phyloP scores from a whole-genome alignment of 2,797 vertebrate species.

The Pseudotriccus pelzelni region DNA sequence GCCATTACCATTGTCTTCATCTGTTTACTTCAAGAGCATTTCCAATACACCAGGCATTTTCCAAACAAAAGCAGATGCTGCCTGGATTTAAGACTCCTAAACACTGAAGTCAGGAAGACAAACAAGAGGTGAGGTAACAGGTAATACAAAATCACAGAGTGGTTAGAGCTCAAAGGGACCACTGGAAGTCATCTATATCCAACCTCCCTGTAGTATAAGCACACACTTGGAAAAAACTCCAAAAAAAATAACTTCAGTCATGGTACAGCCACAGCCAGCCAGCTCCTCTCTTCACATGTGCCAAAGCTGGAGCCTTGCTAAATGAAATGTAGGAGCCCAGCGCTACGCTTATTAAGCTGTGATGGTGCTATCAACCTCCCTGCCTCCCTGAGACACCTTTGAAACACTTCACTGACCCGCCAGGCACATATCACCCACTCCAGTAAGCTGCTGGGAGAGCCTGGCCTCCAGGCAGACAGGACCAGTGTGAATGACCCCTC shows the following conservation, averaged over 20 bases:
- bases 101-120: background rate
- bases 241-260: background rate
- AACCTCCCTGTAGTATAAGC: background rate
- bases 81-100: background rate
- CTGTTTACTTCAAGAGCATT: constrained; percentile 3
- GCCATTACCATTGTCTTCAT: background rate
- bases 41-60: background rate
- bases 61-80: background rate
- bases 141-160: background rate
- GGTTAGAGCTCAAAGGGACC: background rate
- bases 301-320: background rate
- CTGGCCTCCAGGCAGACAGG: background rate
- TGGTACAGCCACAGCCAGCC: background rate
- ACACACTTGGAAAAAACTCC: background rate
- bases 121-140: background rate
- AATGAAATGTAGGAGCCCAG: background rate
- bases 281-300: background rate
- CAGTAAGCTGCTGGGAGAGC: background rate
- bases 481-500: background rate
- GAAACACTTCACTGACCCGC: background rate
- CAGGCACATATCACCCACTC: background rate
- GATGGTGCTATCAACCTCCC: background rate
- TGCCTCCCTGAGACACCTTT: background rate
- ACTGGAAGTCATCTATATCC: background rate
- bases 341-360: background rate